Percentiles rank a stretch among this genome's conserved stretches.
Evolutionary conservation across 2,797 vertebrate genomes (phyloP).

Genomic region (Pitangus sulphuratus): DNA sequence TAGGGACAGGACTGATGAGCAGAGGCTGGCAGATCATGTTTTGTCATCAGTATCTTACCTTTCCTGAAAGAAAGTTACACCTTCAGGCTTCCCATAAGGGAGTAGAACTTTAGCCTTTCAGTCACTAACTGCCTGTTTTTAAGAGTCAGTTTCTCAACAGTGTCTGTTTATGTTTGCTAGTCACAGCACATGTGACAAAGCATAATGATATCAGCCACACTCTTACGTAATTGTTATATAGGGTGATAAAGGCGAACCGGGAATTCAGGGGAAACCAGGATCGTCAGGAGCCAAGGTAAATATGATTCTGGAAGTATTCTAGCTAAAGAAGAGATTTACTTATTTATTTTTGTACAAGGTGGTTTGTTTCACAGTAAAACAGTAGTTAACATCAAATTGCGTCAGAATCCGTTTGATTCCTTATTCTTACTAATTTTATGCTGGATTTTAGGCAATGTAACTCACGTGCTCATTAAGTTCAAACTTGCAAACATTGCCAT

Average conservation of each 20-base stretch:
- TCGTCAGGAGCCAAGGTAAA: constrained; percentile 84
- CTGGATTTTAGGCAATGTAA: background rate
- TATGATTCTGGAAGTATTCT: constrained; percentile 5
- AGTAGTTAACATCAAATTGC: background rate
- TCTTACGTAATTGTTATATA: constrained; percentile 59
- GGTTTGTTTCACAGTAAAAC: background rate
- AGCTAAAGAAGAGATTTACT: background rate
- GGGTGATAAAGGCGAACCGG: constrained; percentile 90
- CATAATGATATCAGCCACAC: background rate
- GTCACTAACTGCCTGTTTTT: background rate
- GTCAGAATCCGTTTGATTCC: background rate
- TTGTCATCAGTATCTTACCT: background rate
- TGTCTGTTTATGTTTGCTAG: background rate
- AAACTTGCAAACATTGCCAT: background rate
- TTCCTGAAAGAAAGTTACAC: background rate
- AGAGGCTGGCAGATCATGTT: background rate
- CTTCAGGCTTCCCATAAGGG: background rate
- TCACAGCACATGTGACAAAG: background rate
- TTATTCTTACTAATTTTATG: background rate
- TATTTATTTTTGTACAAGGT: background rate
- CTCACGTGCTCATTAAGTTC: background rate
- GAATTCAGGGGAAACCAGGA: constrained; percentile 83
- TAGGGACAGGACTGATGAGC: background rate
- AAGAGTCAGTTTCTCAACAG: background rate
- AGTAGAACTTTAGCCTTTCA: background rate